Base-by-base conservation (phyloP, 92 coral and sea anemone species). In the Epizoanthus fatuus region DNA sequence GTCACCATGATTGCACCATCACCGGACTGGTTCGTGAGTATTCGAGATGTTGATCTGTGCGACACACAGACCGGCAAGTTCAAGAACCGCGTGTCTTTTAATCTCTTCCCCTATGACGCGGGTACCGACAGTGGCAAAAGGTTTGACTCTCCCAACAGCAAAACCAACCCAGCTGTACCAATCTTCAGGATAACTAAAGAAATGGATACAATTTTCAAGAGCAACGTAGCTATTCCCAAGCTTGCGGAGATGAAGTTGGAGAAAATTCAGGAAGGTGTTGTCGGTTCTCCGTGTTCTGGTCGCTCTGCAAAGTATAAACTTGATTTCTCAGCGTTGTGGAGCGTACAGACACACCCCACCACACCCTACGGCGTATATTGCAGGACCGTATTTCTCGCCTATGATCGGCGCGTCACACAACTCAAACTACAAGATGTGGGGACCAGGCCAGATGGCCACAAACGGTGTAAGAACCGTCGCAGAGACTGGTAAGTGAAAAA, bases 21-120 rank as follows among this genome's bases (percentile, higher is more conserved):
- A 10, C 89, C 93, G 4, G 93, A 89, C 63, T 89, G 93, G 93
- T 89, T 89, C 76, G 77, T 66, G 14, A 90, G 93, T 9, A 63
- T 79, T 53, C 66, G 44, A 5, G 35, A 20, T 56, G 53, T 72
- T 5, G 73, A 85, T 20, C 93, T 90, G 60, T 90, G 93, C 39
- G 85, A 81, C 20, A 32, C 54, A 38, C 42, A 2, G 10, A 45
- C 81, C 19, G 83, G 73, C 32, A 60, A 60, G 8, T 90, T 88
- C 80, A 85, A 79, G 37, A 59, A 79, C 0, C 53, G 11, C 1
- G 57, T 12, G 10, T 16, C 7, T 14, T 75, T 51, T 40, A 7
- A 47, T 10, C 54, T 84, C 53, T 81, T 52, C 4, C 93, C 93
- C 3, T 89, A 86, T 85, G 93, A 89, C 74, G 81, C 93, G 6